A percentile compares a stretch with the other conserved stretches of the same genome.
phyloP scores from a whole-genome alignment of 1,140 invertebrate species.

The Heliconius congener region DNA sequence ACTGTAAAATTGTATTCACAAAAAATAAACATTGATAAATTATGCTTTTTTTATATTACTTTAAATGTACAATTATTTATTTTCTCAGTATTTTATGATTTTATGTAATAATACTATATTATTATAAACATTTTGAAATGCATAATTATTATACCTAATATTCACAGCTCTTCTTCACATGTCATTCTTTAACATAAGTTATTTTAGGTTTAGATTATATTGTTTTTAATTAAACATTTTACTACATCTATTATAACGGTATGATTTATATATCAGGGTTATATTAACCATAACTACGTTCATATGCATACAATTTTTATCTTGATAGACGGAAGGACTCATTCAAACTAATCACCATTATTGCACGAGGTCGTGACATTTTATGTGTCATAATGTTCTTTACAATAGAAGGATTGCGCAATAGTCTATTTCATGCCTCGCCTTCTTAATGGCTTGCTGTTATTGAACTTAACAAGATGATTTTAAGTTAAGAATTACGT shows the following conservation, averaged over 20 bases:
- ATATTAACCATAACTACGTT: neutral
- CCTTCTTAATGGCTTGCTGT: slow-evolving; percentile 55
- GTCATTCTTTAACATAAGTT: too few relatives aligned
- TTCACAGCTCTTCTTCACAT: too few relatives aligned
- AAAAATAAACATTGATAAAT: neutral
- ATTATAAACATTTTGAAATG: too few relatives aligned
- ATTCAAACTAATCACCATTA: slow-evolving; percentile 21
- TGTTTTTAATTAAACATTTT: too few relatives aligned
- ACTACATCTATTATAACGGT: too few relatives aligned
- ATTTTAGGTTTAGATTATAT: too few relatives aligned
- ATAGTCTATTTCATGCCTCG: slow-evolving; percentile 57
- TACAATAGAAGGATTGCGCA: slow-evolving; percentile 60
- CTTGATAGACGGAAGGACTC: slow-evolving; percentile 11
- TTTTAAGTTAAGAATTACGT: neutral
- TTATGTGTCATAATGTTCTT: slow-evolving; percentile 47
- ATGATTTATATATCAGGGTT: too few relatives aligned
- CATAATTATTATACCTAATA: too few relatives aligned
- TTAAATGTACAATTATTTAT: neutral
- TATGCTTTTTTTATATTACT: neutral
- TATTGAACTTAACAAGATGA: slow-evolving; percentile 62
- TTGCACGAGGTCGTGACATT: slow-evolving; percentile 49
- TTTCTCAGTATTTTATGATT: neutral
- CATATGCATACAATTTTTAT: neutral
- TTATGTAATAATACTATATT: too few relatives aligned
- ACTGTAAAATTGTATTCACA: neutral